Base-by-base conservation (phyloP, 2,113 vertebrate species). In the Scolopax mira region DNA sequence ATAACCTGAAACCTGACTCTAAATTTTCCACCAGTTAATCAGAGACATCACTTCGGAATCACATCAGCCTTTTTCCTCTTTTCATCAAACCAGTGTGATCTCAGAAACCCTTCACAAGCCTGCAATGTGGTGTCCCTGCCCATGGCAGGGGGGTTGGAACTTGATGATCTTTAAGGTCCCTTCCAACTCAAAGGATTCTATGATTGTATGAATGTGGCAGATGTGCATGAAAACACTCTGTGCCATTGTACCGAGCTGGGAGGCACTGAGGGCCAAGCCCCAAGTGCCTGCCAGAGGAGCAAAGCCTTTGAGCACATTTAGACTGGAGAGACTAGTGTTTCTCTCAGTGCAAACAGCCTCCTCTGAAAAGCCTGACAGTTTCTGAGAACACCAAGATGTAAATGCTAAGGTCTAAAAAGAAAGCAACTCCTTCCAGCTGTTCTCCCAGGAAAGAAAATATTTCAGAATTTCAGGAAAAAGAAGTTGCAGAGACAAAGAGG, bases 161-260 rank as follows among this genome's bases (percentile, higher is more conserved):
- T n/a, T n/a, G n/a, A n/a, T n/a, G n/a, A n/a, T n/a, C n/a, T n/a
- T n/a, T n/a, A n/a, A n/a, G n/a, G n/a, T n/a, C n/a, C n/a, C n/a
- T n/a, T n/a, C n/a, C n/a, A n/a, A n/a, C n/a, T n/a, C n/a, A n/a
- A n/a, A n/a, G n/a, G n/a, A n/a, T n/a, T n/a, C n/a, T n/a, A n/a
- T n/a, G n/a, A n/a, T n/a, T n/a, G n/a, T n/a, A n/a, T n/a, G n/a
- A 46, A 0, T 1, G 2, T 46, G 57, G 33, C 33, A 10, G 17
- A 33, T 4, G n/a, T 55, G 5, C 19, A 19, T n/a, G 18, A 35
- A 74, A 81, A 67, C 7, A 23, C 6, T 12, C 37, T 58, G 27
- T 1, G 52, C 12, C 41, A 11, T 19, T 66, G 18, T 31, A 41
- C 10, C 9, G 28, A 46, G 16, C 0, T 54, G 30, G 21, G 28